Evolutionary conservation across 2,888 invertebrate species (phyloP).

Genomic region (Platynereis dumerilii): DNA sequence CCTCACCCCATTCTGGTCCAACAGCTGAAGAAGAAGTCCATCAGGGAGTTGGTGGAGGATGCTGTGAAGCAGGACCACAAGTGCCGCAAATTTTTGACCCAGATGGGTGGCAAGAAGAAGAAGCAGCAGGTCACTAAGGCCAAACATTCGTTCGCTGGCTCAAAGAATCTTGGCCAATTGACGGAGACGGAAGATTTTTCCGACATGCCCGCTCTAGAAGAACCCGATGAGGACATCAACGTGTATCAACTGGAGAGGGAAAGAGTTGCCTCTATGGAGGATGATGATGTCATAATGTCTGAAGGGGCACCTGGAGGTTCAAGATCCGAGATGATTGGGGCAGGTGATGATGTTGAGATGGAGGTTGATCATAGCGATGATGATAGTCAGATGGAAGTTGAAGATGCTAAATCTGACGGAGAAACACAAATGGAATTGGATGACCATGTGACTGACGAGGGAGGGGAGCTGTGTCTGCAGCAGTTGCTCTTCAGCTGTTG

Average conservation of each 20-base stretch:
- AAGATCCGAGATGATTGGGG: no score
- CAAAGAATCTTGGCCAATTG: not conserved
- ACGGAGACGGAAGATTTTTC: not conserved
- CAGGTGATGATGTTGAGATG: no score
- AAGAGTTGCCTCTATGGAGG: no score
- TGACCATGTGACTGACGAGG: not conserved
- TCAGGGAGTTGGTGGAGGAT: slow-evolving; percentile 27
- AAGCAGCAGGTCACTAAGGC: not conserved
- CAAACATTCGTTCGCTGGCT: not conserved
- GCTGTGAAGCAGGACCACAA: no score
- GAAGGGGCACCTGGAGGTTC: no score
- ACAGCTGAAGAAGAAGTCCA: slow-evolving; percentile 22
- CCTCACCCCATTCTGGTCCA: slow-evolving; percentile 22
- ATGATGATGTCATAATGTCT: no score
- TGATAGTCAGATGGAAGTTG: no score
- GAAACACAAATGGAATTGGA: slow-evolving; percentile 4
- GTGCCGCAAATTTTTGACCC: slow-evolving; percentile 2
- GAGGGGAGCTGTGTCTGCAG: no score
- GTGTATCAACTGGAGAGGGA: no score
- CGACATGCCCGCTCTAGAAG: not conserved
- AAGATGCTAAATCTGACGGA: not conserved
- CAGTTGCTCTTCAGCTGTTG: slow-evolving; percentile 41
- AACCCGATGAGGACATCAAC: not conserved
- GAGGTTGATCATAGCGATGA: no score
- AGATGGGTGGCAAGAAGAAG: slow-evolving; percentile 1